These are phyloP conservation scores for Heliconius melpomene DNA, from an alignment of 1,140 invertebrate species.

Conservation along the genomic window DNA sequence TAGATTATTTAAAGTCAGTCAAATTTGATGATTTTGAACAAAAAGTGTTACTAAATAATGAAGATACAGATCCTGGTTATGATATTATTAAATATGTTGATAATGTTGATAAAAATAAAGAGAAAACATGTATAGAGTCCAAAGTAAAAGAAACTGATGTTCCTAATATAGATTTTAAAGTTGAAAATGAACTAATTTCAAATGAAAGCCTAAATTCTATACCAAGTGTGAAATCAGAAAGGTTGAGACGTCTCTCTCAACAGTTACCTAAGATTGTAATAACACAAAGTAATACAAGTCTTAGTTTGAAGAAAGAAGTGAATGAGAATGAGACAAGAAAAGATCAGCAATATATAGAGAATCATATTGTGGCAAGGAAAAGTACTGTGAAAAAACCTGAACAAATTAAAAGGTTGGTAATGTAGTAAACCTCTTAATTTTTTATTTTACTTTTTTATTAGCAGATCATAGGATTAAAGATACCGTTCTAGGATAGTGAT, in stretches of 20 bases:
- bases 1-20: constrained; percentile 60
- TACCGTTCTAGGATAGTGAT: no score
- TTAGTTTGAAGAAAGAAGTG: constrained; percentile 47
- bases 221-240: constrained; percentile 54
- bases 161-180: constrained; percentile 26
- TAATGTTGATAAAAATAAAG: constrained; percentile 2
- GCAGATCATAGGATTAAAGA: no score
- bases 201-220: constrained; percentile 30
- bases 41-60: constrained; percentile 22
- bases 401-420: constrained; percentile 32
- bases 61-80: constrained; percentile 45
- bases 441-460: neutral
- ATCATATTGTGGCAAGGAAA: constrained; percentile 27
- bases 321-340: constrained; percentile 32
- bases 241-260: constrained; percentile 63
- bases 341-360: constrained; percentile 2
- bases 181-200: constrained; percentile 36
- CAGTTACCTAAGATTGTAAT: constrained; percentile 73
- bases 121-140: constrained; percentile 21
- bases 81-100: constrained; percentile 54
- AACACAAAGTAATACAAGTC: constrained; percentile 66
- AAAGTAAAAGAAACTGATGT: constrained; percentile 20
- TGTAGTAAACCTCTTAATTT: neutral
- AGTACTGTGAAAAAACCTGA: constrained; percentile 38
- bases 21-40: constrained; percentile 31